These are phyloP conservation scores for Mythimna vitellina DNA, from an alignment of 2,888 invertebrate species.

Conservation along the genomic window DNA sequence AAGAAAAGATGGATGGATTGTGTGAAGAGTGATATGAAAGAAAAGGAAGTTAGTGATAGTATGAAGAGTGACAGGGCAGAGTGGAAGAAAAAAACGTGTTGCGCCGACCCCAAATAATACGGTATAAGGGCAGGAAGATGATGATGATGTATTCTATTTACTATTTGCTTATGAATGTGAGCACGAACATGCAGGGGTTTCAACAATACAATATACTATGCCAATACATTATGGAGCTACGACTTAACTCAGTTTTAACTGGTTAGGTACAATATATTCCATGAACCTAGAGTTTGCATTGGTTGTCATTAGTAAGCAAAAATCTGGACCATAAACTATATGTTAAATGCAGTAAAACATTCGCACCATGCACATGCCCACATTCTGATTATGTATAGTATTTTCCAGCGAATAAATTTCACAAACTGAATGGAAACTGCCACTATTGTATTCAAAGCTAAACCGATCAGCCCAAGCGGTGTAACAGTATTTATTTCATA, in stretches of 20 bases:
- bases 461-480: slow-evolving; percentile 33
- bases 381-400: not conserved
- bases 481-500: slow-evolving; percentile 53
- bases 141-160: too few species aligned
- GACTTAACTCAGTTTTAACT: not conserved
- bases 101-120: too few species aligned
- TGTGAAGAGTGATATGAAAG: too few species aligned
- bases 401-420: slow-evolving; percentile 16
- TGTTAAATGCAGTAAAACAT: not conserved
- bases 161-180: too few species aligned
- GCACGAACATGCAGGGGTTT: too few species aligned
- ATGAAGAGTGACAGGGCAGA: too few species aligned
- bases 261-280: not conserved
- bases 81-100: too few species aligned
- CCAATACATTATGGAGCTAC: too few species aligned
- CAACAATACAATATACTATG: too few species aligned
- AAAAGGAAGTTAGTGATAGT: too few species aligned
- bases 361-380: not conserved
- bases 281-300: not conserved
- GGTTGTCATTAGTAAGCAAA: not conserved
- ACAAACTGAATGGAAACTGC: slow-evolving; percentile 29
- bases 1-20: too few species aligned
- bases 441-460: slow-evolving; percentile 34
- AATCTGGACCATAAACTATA: not conserved
- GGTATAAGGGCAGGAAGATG: too few species aligned